These are phyloP conservation scores for Nysson spinosus DNA, from an alignment of 2,888 invertebrate genomes.

Conservation along the genomic window DNA sequence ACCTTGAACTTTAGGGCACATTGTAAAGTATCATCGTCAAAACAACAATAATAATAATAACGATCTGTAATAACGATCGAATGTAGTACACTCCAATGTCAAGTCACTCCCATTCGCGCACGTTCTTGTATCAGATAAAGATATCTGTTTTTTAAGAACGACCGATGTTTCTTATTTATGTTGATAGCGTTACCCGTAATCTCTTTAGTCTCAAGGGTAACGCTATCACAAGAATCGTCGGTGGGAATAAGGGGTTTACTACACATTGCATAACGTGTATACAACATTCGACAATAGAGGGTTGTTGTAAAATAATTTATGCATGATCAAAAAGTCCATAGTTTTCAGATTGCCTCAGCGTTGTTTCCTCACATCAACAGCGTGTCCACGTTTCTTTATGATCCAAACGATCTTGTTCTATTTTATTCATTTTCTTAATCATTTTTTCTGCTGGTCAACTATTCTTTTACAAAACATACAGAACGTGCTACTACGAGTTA, in stretches of 20 bases:
- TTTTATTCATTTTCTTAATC: constrained; percentile 51
- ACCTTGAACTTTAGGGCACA: constrained; percentile 45
- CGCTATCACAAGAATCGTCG: constrained; percentile 56
- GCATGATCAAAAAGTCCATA: constrained; percentile 78
- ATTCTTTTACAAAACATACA: constrained; percentile 25
- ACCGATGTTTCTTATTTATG: constrained; percentile 50
- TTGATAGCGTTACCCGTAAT: constrained; percentile 48
- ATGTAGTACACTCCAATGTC: constrained; percentile 60
- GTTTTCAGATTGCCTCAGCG: constrained; percentile 77
- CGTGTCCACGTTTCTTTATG: constrained; percentile 67
- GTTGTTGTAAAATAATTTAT: constrained; percentile 60
- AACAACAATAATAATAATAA: constrained; percentile 64
- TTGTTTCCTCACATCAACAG: constrained; percentile 75
- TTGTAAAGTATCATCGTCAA: constrained; percentile 49
- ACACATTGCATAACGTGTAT: constrained; percentile 42
- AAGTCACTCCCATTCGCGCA: constrained; percentile 39
- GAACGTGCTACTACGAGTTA: constrained; percentile 31
- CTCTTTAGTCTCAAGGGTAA: constrained; percentile 31
- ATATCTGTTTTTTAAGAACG: constrained; percentile 48
- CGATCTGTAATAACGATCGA: too few species aligned
- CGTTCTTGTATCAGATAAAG: constrained; percentile 45
- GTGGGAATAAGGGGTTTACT: constrained; percentile 43
- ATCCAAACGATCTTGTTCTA: constrained; percentile 21
- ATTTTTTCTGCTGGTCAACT: constrained; percentile 63
- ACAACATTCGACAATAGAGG: constrained; percentile 66